Conservation (phyloP, 2,888 invertebrate genomes). For the Nomada lathburiana region DNA sequence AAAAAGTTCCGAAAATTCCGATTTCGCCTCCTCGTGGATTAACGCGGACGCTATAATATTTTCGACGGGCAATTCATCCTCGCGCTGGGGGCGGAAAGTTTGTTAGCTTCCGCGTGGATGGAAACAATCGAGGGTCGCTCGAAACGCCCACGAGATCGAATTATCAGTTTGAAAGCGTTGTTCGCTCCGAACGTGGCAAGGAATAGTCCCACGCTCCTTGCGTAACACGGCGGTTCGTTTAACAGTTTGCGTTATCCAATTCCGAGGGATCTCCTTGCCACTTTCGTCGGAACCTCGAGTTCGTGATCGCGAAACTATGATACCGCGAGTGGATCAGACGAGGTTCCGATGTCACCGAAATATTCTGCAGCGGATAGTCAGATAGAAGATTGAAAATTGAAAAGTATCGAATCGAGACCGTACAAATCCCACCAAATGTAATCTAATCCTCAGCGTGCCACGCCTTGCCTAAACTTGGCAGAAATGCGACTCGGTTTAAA, state of each 20-base stretch:
- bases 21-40: neutral
- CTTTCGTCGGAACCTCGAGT: neutral
- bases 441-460: neutral
- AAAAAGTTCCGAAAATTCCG: neutral
- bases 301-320: neutral
- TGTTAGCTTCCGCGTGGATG: conserved; percentile 9
- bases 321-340: too few species aligned
- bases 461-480: neutral
- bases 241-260: conserved; percentile 5
- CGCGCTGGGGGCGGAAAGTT: neutral
- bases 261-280: neutral
- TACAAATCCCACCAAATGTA: neutral
- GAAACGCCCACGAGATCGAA: conserved; percentile 29
- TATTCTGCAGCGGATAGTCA: too few species aligned
- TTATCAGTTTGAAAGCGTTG: conserved; percentile 31
- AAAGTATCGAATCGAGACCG: neutral
- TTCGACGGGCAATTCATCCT: neutral
- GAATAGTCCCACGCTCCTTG: conserved; percentile 33
- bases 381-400: too few species aligned
- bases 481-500: neutral
- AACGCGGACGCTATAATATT: neutral
- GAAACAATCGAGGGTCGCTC: conserved; percentile 17
- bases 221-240: conserved; percentile 9
- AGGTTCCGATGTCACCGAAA: too few species aligned
- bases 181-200: conserved; percentile 5